Evolutionary conservation across 2,888 invertebrate species (phyloP), one percentile per base, ranked within the genome.

Genomic region (Diaperis boleti): DNA sequence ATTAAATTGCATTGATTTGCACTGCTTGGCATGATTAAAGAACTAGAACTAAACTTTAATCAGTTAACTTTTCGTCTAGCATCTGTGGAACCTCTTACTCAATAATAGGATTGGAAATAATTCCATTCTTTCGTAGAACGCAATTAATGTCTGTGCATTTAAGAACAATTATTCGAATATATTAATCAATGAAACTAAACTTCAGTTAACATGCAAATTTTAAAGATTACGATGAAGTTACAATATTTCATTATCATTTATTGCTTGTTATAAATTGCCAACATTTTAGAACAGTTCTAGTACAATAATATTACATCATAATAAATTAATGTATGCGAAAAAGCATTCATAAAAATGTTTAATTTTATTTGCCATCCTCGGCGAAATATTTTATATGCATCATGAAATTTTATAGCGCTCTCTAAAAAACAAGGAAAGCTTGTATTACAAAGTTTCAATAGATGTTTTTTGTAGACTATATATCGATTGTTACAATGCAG

Each of bases 261-360:
- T n/a, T n/a, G n/a, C n/a, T n/a, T n/a, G n/a, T n/a, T n/a, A n/a
- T n/a, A n/a, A n/a, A n/a, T n/a, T n/a, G n/a, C n/a, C n/a, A n/a
- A n/a, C n/a, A n/a, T n/a, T n/a, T n/a, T n/a, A n/a, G n/a, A n/a
- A n/a, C n/a, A n/a, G n/a, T n/a, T 26, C n/a, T 26, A 26, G n/a
- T 26, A 26, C 11, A 41, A 41, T 55, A 14, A 31, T 39, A 31
- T 55, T 49, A 55, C 39, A 45, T 37, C 45, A 47, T 47, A 45
- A 45, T 60, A 44, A 63, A 67, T 59, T 59, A 63, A 64, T 54
- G 47, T 54, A 59, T 60, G 26, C 26, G n/a, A 8, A 64, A 55
- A 60, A 61, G 62, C 62, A 62, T 66, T 61, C 62, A 54, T 66
- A 61, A 66, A 66, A 55, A 41, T 35, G 47, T 62, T 64, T 64